A percentile compares a stretch with the other conserved stretches of the same genome.
These are phyloP conservation scores for Vireo griseus DNA, from an alignment of 2,797 vertebrate species.

Conservation along the genomic window DNA sequence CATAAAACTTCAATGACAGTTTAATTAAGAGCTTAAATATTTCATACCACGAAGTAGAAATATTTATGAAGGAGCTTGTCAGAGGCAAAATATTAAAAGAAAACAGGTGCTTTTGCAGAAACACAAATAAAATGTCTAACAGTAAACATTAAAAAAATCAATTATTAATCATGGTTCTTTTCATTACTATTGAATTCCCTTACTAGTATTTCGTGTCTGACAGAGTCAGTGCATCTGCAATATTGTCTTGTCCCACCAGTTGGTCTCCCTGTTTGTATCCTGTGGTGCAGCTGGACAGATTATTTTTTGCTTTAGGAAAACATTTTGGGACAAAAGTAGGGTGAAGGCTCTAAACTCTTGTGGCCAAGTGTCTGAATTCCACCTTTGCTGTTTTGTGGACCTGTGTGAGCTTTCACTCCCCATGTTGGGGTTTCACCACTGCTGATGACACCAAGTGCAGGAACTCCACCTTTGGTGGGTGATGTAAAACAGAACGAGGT, in stretches of 20 bases:
- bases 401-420: not conserved
- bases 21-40: slow-evolving; percentile 66
- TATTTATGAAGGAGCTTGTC: slow-evolving; percentile 54
- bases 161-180: slow-evolving; percentile 26
- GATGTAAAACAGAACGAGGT: not conserved
- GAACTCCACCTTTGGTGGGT: not conserved
- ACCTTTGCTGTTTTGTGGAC: not conserved
- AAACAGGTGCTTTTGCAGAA: slow-evolving; percentile 50
- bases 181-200: not conserved
- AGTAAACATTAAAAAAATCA: slow-evolving; percentile 28
- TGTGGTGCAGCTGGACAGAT: not conserved
- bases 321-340: not conserved
- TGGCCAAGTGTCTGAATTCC: not conserved
- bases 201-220: not conserved
- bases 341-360: not conserved
- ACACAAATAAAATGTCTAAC: slow-evolving; percentile 14
- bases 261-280: not conserved
- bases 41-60: slow-evolving; percentile 48
- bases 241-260: not conserved
- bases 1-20: slow-evolving; percentile 44
- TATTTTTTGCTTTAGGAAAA: not conserved
- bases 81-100: slow-evolving; percentile 24
- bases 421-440: not conserved
- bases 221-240: not conserved
- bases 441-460: not conserved